Evolutionary conservation across 2,888 invertebrate species (phyloP), one percentile per base, ranked within the genome.

Genomic region (Drosophila acutilabella): DNA sequence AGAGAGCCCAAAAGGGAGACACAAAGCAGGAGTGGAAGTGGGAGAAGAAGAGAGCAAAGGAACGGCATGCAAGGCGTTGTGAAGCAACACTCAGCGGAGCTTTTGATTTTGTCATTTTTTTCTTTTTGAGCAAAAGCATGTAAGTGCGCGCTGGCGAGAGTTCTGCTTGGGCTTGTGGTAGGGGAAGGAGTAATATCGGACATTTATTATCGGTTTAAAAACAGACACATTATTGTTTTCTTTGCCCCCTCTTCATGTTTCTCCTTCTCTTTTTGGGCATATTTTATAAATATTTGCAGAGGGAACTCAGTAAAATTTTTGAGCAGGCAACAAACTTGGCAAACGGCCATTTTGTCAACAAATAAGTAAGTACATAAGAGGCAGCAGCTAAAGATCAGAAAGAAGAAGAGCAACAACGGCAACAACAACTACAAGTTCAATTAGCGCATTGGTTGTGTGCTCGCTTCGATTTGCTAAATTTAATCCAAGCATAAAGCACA

Each of bases 401-500:
- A 71, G 53, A 61, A 48, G 40, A 42, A 16, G 26, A 41, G 18
- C 40, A 61, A 47, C 57, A 47, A 62, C 16, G 56, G 52, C 45
- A 67, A 61, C 52, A 61, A 69, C 62, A 64, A 47, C 69, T 71
- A 48, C 54, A 52, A 76, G 78, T 88, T 88, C 84, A 88, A 84
- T 84, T 84, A 84, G 88, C 83, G 86, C 85, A 67, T 82, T 50
- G 67, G 58, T 44, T 64, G 61, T 66, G 54, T 58, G 67, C 65
- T 58, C 74, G 81, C 75, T 88, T 86, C 83, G 85, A 88, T 86
- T 85, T 88, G 88, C 83, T 86, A 85, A 83, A 83, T 79, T 85
- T 83, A 88, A 85, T 83, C 87, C 88, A 81, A 80, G 87, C 88
- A 86, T 72, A 88, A 81, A 80, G 88, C 88, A 85, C 85, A 69